A percentile compares a stretch with the other conserved stretches of the same genome.
Evolutionary conservation across 2,113 vertebrate genomes (phyloP).

Genomic region (Aleadryas rufinucha): DNA sequence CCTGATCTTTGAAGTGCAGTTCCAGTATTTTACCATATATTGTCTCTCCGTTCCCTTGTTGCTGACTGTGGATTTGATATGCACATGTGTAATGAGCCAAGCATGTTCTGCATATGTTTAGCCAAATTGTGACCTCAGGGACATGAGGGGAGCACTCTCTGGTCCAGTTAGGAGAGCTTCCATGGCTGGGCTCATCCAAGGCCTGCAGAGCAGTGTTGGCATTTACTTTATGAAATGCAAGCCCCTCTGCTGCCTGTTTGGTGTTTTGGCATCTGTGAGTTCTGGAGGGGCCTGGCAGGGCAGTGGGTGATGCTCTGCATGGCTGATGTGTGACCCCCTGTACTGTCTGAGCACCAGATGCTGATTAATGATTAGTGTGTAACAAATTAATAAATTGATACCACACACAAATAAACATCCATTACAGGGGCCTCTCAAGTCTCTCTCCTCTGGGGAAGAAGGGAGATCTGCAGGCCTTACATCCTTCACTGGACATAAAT

Average conservation of each 20-base stretch:
- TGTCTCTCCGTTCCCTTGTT: not conserved
- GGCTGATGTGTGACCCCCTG: not conserved
- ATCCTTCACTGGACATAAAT: not conserved
- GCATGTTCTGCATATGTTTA: not conserved
- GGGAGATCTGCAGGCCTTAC: not conserved
- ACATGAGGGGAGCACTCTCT: not conserved
- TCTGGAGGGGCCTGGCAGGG: not conserved
- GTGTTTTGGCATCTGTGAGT: not conserved
- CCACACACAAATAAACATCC: not conserved
- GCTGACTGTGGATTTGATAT: not conserved
- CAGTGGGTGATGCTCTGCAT: not conserved
- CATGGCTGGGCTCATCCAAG: not conserved
- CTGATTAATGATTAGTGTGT: not conserved
- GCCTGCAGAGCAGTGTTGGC: not conserved
- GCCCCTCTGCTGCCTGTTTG: not conserved
- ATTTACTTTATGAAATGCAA: not conserved
- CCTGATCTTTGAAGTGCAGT: slow-evolving; percentile 29
- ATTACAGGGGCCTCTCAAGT: not conserved
- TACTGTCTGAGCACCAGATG: not conserved
- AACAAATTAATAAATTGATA: not conserved
- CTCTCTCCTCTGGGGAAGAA: not conserved
- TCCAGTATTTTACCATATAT: not conserved
- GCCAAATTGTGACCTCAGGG: not conserved
- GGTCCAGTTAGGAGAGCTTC: not conserved
- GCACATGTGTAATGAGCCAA: slow-evolving; percentile 7